Evolutionary conservation across 1,140 invertebrate species (phyloP), one percentile per base, ranked within the genome.

Genomic region (Drosophila dunni): DNA sequence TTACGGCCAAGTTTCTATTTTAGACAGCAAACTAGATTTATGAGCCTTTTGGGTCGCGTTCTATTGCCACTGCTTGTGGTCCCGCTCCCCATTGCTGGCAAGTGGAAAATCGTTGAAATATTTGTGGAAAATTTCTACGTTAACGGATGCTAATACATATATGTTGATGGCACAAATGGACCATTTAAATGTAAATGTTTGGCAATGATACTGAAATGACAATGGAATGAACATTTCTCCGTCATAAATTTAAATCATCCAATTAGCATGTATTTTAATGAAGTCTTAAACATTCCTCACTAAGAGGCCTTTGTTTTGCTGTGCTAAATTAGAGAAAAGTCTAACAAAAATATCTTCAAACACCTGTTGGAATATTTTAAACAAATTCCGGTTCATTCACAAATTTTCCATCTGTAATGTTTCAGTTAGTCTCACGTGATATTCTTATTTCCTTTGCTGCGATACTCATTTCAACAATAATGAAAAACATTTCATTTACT

Each of bases 1-100:
- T 86, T 81, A 79, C 48, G 76, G 34, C 54, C 10, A 61, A 46
- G 51, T 63, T 56, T 57, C 10, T 69, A 48, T 64, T 67, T 64
- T 65, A 17, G 60, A 46, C 46, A 63, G 38, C 54, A 56, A 57
- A 51, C 42, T 50, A 77, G 65, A 86, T 86, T 86, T 86, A 88
- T 77, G 83, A 65, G 42, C 65, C 38, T 54, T 29, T 65, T 68
- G 44, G 51, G 33, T 62, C 40, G 33, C 24, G 53, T 45, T 56
- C 7, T 20, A 62, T 46, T 60, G 64, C 44, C 40, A 48, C 65
- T 10, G 56, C 56, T 64, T 36, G 13, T 29, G 15, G 40, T 13
- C 50, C 8, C 13, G n/a, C 6, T 29, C 63, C 13, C 24, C 15
- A n/a, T 29, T 10, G 20, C 42, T 50, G 51, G 44, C 36, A 53